These are phyloP conservation scores for Mastacembelus armatus DNA, from an alignment of 2,797 vertebrate species.

Conservation along the genomic window DNA sequence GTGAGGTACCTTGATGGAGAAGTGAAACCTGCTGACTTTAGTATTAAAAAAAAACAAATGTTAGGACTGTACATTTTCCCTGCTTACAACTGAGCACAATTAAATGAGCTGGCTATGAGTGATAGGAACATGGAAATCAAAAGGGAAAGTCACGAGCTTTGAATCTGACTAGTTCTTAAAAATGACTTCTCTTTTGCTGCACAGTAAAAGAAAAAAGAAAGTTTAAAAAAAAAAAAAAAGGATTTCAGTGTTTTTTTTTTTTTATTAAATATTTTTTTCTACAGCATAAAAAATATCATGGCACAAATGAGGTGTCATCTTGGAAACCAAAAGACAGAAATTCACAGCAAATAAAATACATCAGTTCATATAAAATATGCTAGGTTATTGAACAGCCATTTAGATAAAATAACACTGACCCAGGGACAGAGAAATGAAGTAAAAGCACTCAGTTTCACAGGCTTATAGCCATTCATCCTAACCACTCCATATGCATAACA, in stretches of 20 bases:
- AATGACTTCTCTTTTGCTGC: not conserved
- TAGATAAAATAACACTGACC: conserved; percentile 47
- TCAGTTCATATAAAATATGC: conserved; percentile 15
- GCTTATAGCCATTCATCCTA: conserved; percentile 35
- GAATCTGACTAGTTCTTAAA: not conserved
- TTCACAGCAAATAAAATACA: conserved; percentile 47
- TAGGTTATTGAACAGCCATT: not conserved
- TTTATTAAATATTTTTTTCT: conserved; percentile 39
- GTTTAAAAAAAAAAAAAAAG: conserved; percentile 3
- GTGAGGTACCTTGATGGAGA: conserved; percentile 63
- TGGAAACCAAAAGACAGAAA: conserved; percentile 9
- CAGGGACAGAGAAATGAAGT: conserved; percentile 24
- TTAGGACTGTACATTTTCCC: conserved; percentile 30
- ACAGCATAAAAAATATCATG: conserved; percentile 33
- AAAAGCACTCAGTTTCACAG: conserved; percentile 33
- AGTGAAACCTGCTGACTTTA: conserved; percentile 79
- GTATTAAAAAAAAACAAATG: conserved; percentile 19
- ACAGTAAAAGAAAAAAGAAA: not conserved
- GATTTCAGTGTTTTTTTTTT: conserved; percentile 14
- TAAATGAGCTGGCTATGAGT: not conserved
- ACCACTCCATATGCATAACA: conserved; percentile 38
- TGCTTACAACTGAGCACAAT: not conserved
- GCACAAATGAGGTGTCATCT: conserved; percentile 29
- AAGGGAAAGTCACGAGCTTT: conserved; percentile 9
- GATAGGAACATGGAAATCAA: conserved; percentile 19